Evolutionary conservation across 2,113 vertebrate genomes (phyloP).

Genomic region (Sminthopsis crassicaudata): DNA sequence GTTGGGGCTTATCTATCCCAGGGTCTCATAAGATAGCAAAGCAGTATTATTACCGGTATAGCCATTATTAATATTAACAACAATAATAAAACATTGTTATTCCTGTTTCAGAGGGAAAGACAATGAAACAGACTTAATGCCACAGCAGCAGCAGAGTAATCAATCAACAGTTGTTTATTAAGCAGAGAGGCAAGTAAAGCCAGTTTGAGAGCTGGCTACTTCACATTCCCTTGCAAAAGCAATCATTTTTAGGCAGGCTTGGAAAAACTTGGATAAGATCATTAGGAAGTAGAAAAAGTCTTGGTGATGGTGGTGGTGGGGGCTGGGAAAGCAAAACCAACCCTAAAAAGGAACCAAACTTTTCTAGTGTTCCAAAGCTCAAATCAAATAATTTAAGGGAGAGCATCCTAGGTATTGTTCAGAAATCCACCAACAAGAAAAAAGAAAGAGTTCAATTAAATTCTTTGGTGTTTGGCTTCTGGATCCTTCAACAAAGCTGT

Average conservation of each 20-base stretch:
- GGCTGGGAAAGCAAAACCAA: not conserved
- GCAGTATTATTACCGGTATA: not conserved
- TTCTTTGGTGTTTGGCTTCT: slow-evolving; percentile 69
- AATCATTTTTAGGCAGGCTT: slow-evolving; percentile 7
- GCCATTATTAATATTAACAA: not conserved
- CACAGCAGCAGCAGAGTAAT: not conserved
- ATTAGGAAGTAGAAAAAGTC: not conserved
- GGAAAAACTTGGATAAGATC: slow-evolving; percentile 50
- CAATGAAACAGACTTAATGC: slow-evolving; percentile 20
- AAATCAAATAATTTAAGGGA: slow-evolving; percentile 68
- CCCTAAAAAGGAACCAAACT: not conserved
- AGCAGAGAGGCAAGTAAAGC: slow-evolving; percentile 25
- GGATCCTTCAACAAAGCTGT: slow-evolving; percentile 70
- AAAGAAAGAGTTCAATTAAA: slow-evolving; percentile 62
- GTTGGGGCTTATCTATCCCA: not conserved
- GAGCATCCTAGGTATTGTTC: slow-evolving; percentile 61
- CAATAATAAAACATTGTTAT: not conserved
- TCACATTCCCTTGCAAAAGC: not conserved
- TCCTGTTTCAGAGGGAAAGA: slow-evolving; percentile 13
- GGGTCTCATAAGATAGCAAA: not conserved
- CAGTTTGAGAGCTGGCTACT: slow-evolving; percentile 10
- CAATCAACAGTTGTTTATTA: slow-evolving; percentile 4
- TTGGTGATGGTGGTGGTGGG: not conserved
- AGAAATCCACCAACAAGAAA: slow-evolving; percentile 60
- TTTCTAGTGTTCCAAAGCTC: slow-evolving; percentile 51